Percentiles rank a stretch among this genome's conserved stretches.
Evolutionary conservation across 2,888 invertebrate species (phyloP).

Genomic region (Drosophila seclusa): DNA sequence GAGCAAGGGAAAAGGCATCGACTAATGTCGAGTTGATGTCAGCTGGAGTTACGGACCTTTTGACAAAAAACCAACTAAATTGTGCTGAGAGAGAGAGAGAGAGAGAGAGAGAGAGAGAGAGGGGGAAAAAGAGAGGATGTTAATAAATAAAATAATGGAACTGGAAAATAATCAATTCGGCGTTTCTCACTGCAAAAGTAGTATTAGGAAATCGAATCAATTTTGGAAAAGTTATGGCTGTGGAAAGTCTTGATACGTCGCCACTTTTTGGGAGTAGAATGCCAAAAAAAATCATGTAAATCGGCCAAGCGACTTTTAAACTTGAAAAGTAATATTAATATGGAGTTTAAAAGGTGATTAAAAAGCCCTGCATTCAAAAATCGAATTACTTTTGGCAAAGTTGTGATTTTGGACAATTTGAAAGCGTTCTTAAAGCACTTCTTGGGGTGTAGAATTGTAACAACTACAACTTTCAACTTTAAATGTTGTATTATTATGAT

Average conservation of each 20-base stretch:
- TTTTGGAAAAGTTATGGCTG: background rate
- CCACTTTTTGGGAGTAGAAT: too few species aligned
- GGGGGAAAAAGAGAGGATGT: too few species aligned
- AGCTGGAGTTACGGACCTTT: conserved; percentile 6
- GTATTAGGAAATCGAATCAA: background rate
- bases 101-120: conserved; percentile 17
- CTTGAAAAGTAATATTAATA: background rate
- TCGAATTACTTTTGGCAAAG: background rate
- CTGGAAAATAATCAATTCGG: too few species aligned
- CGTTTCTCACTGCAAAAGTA: background rate
- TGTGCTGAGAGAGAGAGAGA: conserved; percentile 60
- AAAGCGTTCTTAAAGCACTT: background rate
- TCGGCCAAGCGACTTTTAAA: background rate
- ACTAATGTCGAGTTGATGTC: conserved; percentile 2
- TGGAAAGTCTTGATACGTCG: background rate
- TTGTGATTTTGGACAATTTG: background rate
- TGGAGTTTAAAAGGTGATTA: too few species aligned
- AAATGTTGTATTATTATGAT: too few species aligned
- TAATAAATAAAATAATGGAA: too few species aligned
- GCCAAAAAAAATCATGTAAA: background rate
- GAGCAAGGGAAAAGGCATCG: background rate
- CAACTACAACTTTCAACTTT: background rate
- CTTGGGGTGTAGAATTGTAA: background rate
- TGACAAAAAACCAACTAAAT: conserved; percentile 33
- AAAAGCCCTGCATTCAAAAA: background rate